Conservation (phyloP, 2,888 invertebrate species). For the Sceliomorpha sp. region DNA sequence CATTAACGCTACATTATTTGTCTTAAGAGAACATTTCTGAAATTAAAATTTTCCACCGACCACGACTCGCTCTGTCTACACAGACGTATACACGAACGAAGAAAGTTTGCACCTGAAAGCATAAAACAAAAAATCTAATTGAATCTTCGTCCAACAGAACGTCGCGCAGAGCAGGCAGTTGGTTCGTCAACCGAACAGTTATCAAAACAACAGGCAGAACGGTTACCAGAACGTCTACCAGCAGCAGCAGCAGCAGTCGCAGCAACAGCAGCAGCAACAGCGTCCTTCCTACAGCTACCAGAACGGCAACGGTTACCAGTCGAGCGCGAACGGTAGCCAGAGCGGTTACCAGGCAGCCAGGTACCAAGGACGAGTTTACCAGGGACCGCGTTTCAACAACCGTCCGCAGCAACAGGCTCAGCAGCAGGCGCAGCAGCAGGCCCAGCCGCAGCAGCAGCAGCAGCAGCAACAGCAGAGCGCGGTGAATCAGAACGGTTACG, state of each 20-base stretch:
- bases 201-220: constrained; percentile 81
- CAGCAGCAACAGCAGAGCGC: constrained; percentile 79
- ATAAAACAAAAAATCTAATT: too few species aligned
- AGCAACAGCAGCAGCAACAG: constrained; percentile 81
- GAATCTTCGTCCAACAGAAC: constrained; percentile 36
- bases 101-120: too few species aligned
- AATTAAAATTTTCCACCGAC: too few species aligned
- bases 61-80: too few species aligned
- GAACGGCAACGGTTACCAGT: constrained; percentile 77
- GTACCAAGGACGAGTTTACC: constrained; percentile 64
- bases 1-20: too few species aligned
- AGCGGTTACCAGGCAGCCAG: constrained; percentile 71
- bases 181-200: constrained; percentile 83
- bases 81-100: too few species aligned
- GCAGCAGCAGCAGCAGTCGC: constrained; percentile 81
- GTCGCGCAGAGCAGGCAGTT: constrained; percentile 66
- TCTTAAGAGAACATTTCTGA: too few species aligned
- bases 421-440: constrained; percentile 57
- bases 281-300: constrained; percentile 78
- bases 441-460: constrained; percentile 81
- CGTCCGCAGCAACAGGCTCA: constrained; percentile 77
- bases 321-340: constrained; percentile 61
- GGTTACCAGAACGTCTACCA: constrained; percentile 81
- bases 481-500: constrained; percentile 58
- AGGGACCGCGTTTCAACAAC: constrained; percentile 55